phyloP scores from a whole-genome alignment of 2,113 vertebrate genomes.

The Tetrao urogallus region DNA sequence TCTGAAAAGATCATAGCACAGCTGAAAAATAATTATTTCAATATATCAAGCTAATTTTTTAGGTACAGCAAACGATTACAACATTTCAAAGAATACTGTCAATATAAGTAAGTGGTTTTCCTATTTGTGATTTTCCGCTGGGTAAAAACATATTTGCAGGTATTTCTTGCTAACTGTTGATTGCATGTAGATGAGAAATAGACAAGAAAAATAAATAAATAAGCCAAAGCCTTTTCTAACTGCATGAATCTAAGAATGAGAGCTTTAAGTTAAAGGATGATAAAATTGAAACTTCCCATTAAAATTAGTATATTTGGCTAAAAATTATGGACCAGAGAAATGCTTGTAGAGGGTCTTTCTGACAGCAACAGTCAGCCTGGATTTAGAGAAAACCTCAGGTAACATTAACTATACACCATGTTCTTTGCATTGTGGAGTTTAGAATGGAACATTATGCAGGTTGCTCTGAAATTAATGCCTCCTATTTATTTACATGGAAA shows the following conservation, averaged over 20 bases:
- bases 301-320: neutral
- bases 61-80: neutral
- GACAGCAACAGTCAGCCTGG: neutral
- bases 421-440: neutral
- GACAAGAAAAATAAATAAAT: neutral
- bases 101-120: neutral
- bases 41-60: neutral
- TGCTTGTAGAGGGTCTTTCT: neutral
- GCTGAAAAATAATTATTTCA: neutral
- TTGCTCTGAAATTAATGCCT: too few relatives aligned
- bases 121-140: neutral
- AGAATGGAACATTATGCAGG: neutral
- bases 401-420: neutral
- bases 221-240: neutral
- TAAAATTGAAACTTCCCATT: neutral
- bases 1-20: neutral
- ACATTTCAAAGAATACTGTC: neutral
- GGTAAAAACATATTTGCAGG: neutral
- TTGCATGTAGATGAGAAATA: neutral
- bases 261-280: neutral
- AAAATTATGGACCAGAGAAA: neutral
- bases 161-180: neutral
- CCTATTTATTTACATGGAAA: too few relatives aligned
- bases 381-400: neutral
- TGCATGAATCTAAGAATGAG: neutral